Base-by-base conservation (phyloP, 64 coral and sea anemone species). In the Orbicella faveolata region DNA sequence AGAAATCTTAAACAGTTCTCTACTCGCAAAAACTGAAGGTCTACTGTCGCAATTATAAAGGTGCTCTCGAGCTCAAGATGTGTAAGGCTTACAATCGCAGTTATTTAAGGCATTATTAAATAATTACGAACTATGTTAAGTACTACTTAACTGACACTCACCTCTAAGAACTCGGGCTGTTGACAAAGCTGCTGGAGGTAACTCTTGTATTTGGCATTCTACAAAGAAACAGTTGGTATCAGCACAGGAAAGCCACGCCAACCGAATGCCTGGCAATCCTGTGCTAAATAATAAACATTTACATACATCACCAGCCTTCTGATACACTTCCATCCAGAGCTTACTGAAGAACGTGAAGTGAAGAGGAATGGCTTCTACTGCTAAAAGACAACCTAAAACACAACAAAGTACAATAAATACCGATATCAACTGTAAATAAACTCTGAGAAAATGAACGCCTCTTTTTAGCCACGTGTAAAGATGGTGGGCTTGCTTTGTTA, bases 291-390 rank as follows among this genome's bases (percentile, higher is more conserved):
- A 25, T 6, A 11, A 70, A 70, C 10, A 4, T 26, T 10, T 13
- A 74, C 90, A 80, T 95, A 99, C 97, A 74, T 99, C 97, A 4
- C 88, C 89, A 33, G 97, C 95, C 37, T 96, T 99, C 44, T 99
- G 88, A 54, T 99, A 99, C 15, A 99, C 93, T 69, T 99, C 97
- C 88, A 88, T 90, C 97, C 97, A 99, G 17, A 99, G 75, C 63
- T 96, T 99, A 75, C 90, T 89, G 62, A 99, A 99, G 21, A 91
- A 91, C 2, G 91, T 93, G 61, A 99, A 99, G 55, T 99, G 97
- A 7, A 99, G 91, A 61, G 97, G 88, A 36, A 96, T 88, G 52
- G 86, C 97, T 76, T 99, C 97, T 61, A 99, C 93, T 1, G 91
- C 97, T 25, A 99, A 88, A 14, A 99, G 83, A 92, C 97, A 99